Percentiles rank a stretch among this genome's conserved stretches.
phyloP scores from a whole-genome alignment of 2,797 vertebrate genomes.

The Steatocranus sp. region DNA sequence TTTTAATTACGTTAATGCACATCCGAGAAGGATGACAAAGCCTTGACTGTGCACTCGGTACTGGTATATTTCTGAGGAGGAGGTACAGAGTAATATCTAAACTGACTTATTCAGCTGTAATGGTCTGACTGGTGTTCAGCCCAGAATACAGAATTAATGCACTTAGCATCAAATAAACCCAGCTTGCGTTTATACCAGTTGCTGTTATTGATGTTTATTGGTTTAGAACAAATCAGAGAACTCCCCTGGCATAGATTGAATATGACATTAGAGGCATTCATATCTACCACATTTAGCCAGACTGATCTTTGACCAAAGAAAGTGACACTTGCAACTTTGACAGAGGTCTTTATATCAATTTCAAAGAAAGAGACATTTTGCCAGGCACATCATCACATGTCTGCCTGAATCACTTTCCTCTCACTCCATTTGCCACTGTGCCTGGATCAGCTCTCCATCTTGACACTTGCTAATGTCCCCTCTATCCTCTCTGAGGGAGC shows the following conservation, averaged over 20 bases:
- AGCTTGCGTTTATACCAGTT: neutral
- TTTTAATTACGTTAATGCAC: slow-evolving; percentile 55
- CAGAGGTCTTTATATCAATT: slow-evolving; percentile 45
- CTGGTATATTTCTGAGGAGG: slow-evolving; percentile 7
- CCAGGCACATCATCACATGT: slow-evolving; percentile 34
- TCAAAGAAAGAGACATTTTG: slow-evolving; percentile 39
- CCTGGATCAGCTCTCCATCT: slow-evolving; percentile 32
- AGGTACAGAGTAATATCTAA: neutral
- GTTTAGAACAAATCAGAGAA: neutral
- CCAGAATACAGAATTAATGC: neutral
- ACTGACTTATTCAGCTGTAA: neutral
- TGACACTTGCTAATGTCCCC: slow-evolving; percentile 44
- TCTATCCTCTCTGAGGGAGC: slow-evolving; percentile 1
- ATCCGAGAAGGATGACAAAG: slow-evolving; percentile 27
- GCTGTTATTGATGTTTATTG: neutral
- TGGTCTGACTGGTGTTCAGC: neutral
- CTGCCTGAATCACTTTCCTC: slow-evolving; percentile 35
- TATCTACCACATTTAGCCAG: neutral
- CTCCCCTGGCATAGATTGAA: neutral
- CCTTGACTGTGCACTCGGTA: slow-evolving; percentile 28
- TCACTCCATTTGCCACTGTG: slow-evolving; percentile 29
- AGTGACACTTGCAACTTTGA: slow-evolving; percentile 29
- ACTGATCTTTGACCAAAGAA: neutral
- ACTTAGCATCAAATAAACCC: neutral
- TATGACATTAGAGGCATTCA: neutral